A percentile compares a stretch with the other conserved stretches of the same genome.
Conservation (phyloP, 2,888 invertebrate species). For the Agonum fuliginosum region DNA sequence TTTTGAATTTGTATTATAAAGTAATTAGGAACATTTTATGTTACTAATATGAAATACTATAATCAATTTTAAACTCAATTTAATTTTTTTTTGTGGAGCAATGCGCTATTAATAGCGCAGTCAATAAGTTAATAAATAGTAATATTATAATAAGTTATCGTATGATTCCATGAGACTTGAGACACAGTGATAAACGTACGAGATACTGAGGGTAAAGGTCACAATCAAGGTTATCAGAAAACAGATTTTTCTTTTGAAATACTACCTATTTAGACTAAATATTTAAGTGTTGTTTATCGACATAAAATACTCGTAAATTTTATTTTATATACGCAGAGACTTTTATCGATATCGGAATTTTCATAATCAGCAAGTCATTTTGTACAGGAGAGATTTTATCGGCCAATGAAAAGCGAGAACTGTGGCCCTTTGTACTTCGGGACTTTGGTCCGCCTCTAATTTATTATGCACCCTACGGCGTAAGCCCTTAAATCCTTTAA, state of each 20-base stretch:
- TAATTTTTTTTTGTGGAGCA: too few relatives aligned
- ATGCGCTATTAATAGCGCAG: too few relatives aligned
- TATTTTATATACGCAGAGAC: too few relatives aligned
- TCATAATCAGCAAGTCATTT: slow-evolving; percentile 5
- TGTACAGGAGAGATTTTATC: neutral
- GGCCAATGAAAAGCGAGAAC: neutral
- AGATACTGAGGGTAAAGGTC: neutral
- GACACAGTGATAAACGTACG: neutral
- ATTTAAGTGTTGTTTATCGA: slow-evolving; percentile 1
- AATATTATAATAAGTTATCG: slow-evolving; percentile 11
- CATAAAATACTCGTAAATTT: neutral
- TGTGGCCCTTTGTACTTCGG: neutral
- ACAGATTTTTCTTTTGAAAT: slow-evolving; percentile 2
- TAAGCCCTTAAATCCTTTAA: too few relatives aligned
- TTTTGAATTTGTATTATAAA: too few relatives aligned
- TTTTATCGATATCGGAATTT: too few relatives aligned
- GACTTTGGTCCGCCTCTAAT: neutral
- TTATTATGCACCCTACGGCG: neutral
- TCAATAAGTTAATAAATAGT: too few relatives aligned
- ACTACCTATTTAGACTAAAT: slow-evolving; percentile 34
- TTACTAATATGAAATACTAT: too few relatives aligned
- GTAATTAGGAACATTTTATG: too few relatives aligned
- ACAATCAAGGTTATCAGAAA: slow-evolving; percentile 8
- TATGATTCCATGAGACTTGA: slow-evolving; percentile 28
- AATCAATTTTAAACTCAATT: too few relatives aligned